Conservation (phyloP, 2,113 vertebrate species). For the Pterocles orientalis region DNA sequence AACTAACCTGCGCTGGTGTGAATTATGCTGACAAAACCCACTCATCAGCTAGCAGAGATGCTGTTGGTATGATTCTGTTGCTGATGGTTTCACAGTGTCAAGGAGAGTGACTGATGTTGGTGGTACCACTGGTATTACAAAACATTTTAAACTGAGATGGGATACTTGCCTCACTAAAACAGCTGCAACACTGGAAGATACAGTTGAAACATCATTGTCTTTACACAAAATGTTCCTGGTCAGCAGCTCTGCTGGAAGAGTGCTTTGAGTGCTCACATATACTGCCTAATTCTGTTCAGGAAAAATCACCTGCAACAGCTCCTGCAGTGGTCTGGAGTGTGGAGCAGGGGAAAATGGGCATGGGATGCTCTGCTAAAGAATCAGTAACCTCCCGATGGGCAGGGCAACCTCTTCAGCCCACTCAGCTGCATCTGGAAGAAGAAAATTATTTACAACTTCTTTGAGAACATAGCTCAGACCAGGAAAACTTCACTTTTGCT, state of each 20-base stretch:
- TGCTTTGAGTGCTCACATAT: background rate
- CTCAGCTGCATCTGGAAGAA: background rate
- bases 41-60: background rate
- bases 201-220: background rate
- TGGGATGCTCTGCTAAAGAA: background rate
- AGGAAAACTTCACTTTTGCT: background rate
- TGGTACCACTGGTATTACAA: background rate
- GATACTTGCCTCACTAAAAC: background rate
- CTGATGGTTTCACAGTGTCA: background rate
- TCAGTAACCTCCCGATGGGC: background rate
- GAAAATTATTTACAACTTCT: background rate
- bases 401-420: background rate
- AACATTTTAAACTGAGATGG: background rate
- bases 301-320: background rate
- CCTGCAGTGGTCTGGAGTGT: background rate
- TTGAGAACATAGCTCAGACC: background rate
- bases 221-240: background rate
- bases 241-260: background rate
- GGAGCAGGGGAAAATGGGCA: background rate
- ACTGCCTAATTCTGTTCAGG: background rate
- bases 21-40: background rate
- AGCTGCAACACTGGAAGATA: background rate
- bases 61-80: background rate
- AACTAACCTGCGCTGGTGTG: background rate
- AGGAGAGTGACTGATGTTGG: background rate